A percentile compares a stretch with the other conserved stretches of the same genome.
These are phyloP conservation scores for Mastomys natalensis DNA, from an alignment of 2,113 vertebrate genomes.

Conservation along the genomic window DNA sequence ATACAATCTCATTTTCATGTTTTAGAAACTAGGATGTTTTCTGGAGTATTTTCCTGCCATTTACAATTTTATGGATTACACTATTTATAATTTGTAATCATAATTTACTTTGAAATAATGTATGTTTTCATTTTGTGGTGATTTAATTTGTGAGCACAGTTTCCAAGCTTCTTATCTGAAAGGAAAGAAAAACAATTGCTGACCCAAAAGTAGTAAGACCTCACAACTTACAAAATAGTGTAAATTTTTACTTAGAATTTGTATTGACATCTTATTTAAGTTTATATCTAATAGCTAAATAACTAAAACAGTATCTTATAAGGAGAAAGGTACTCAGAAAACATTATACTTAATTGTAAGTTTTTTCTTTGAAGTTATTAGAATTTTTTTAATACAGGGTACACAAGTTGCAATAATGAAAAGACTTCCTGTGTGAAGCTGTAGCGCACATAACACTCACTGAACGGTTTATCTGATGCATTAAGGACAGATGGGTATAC, in stretches of 20 bases:
- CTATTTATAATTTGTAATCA: background rate
- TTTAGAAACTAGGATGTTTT: slow-evolving; percentile 35
- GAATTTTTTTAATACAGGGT: background rate
- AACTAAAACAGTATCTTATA: background rate
- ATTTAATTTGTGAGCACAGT: background rate
- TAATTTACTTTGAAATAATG: slow-evolving; percentile 25
- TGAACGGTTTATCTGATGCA: background rate
- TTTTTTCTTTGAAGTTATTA: slow-evolving; percentile 11
- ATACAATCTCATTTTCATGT: background rate
- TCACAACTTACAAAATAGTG: background rate
- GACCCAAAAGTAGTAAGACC: background rate
- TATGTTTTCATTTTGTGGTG: background rate
- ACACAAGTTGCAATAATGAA: background rate
- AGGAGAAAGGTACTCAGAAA: background rate
- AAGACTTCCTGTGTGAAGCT: background rate
- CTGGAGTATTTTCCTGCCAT: slow-evolving; percentile 32
- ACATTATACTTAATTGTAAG: background rate
- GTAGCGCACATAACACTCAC: background rate
- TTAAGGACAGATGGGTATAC: slow-evolving; percentile 18
- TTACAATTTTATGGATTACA: background rate
- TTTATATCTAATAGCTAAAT: background rate
- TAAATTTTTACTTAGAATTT: slow-evolving; percentile 39
- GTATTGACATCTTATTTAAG: background rate
- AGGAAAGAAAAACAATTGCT: slow-evolving; percentile 14
- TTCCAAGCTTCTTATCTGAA: slow-evolving; percentile 1